Base-by-base conservation (phyloP, 2,888 invertebrate genomes). In the Rambutsinella grinnellia region DNA sequence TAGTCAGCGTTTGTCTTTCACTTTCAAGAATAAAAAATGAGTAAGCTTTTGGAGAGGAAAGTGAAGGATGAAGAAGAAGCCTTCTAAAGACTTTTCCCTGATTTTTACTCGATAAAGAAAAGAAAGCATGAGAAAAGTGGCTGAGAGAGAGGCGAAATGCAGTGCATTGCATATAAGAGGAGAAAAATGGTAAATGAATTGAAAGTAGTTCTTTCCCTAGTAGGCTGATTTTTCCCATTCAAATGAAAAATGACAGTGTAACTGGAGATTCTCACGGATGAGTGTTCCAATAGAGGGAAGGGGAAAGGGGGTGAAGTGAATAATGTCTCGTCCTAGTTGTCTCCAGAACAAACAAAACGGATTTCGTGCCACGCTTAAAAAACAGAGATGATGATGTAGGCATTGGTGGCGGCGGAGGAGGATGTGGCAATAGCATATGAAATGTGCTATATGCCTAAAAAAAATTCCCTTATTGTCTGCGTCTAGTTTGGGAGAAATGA, bases 181-280 rank as follows among this genome's bases (percentile, higher is more conserved):
- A 8, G 28, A 36, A 21, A 24, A 27, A 49, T 13, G 56, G 46
- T n/a, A n/a, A 36, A 36, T 36, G 36, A 36, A 13, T 13, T 36
- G 26, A 26, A 71, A 71, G 62, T 63, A 62, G 62, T 56, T n/a
- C n/a, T n/a, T n/a, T n/a, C n/a, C n/a, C n/a, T 63, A 63, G 47
- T 71, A 62, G 57, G 71, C 62, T 63, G 62, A 71, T 71, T 71
- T 71, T 71, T 71, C 71, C 36, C 71, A 71, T 71, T 71, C 71
- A 65, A 72, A 65, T 72, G 72, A 72, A 72, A 72, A 72, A 72
- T 72, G 72, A 72, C 72, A 65, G 65, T 66, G 65, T 58, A 58
- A 65, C 56, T 66, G 65, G 57, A 65, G 72, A n/a, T 72, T 72
- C 66, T 57, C 72, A 65, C 72, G 66, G 63, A 47, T 66, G 65